These are phyloP conservation scores for Autographa gamma DNA, from an alignment of 2,888 invertebrate species.

Conservation along the genomic window DNA sequence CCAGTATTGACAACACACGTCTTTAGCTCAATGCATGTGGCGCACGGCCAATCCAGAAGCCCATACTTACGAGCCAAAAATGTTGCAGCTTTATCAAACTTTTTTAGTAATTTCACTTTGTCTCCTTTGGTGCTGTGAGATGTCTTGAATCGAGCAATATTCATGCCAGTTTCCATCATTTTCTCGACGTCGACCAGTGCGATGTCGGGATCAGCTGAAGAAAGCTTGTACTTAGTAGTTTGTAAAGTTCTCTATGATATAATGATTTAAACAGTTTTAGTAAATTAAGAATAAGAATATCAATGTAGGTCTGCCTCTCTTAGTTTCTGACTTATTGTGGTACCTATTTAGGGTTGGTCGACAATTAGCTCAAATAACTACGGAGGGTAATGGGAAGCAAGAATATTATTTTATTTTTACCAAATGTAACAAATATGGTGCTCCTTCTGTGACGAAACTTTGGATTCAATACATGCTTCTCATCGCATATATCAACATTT, in stretches of 20 bases:
- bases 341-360: too few species aligned
- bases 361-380: too few species aligned
- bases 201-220: slow-evolving; percentile 65
- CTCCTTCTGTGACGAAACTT: slow-evolving; percentile 62
- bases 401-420: slow-evolving; percentile 48
- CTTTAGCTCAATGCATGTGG: slow-evolving; percentile 95
- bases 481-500: slow-evolving; percentile 62
- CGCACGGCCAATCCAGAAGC: slow-evolving; percentile 90
- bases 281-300: too few species aligned
- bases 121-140: slow-evolving; percentile 67
- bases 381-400: too few species aligned
- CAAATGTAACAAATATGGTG: slow-evolving; percentile 69
- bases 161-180: slow-evolving; percentile 85
- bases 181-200: slow-evolving; percentile 78
- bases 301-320: too few species aligned
- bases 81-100: slow-evolving; percentile 73
- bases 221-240: background rate
- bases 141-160: slow-evolving; percentile 76
- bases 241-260: too few species aligned
- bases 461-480: slow-evolving; percentile 39
- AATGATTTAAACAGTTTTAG: too few species aligned
- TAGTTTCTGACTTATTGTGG: too few species aligned
- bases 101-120: slow-evolving; percentile 70
- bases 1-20: slow-evolving; percentile 95
- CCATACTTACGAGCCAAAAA: slow-evolving; percentile 88